Evolutionary conservation across 2,113 vertebrate genomes (phyloP).

Genomic region (Dendrocopos noguchii): DNA sequence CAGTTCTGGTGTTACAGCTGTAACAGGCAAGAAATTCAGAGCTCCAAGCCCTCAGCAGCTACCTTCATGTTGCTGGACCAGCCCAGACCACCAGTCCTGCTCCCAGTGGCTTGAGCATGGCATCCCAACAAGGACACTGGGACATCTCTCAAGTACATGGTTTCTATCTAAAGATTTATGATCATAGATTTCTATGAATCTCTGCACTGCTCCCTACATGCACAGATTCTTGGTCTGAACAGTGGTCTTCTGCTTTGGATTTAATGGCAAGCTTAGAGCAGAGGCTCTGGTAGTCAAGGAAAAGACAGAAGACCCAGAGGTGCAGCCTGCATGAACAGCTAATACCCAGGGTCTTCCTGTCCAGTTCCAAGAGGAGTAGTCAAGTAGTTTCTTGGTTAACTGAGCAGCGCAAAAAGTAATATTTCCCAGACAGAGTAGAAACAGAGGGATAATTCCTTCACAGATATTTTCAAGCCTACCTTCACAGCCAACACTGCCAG

Average conservation of each 20-base stretch:
- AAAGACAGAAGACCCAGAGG: not conserved
- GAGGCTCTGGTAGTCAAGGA: not conserved
- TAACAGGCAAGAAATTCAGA: not conserved
- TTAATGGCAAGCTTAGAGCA: not conserved
- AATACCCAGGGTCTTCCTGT: not conserved
- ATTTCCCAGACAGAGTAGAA: not conserved
- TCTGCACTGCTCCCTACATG: rapidly evolving
- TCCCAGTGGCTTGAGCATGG: not conserved
- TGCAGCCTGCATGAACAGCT: not conserved
- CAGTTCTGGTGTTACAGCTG: not conserved
- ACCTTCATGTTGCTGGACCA: not conserved
- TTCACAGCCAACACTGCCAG: not conserved
- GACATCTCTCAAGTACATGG: rapidly evolving
- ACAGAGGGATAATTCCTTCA: not conserved
- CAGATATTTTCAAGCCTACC: not conserved
- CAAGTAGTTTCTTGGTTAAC: not conserved
- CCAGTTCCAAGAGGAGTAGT: not conserved
- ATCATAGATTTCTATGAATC: not conserved
- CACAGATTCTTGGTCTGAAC: rapidly evolving
- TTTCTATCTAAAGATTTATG: not conserved
- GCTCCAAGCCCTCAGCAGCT: not conserved
- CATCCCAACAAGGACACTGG: not conserved
- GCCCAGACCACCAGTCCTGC: not conserved
- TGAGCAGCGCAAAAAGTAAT: not conserved
- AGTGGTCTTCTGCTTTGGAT: not conserved